phyloP scores from a whole-genome alignment of 2,888 invertebrate species.

The Neria commutata region DNA sequence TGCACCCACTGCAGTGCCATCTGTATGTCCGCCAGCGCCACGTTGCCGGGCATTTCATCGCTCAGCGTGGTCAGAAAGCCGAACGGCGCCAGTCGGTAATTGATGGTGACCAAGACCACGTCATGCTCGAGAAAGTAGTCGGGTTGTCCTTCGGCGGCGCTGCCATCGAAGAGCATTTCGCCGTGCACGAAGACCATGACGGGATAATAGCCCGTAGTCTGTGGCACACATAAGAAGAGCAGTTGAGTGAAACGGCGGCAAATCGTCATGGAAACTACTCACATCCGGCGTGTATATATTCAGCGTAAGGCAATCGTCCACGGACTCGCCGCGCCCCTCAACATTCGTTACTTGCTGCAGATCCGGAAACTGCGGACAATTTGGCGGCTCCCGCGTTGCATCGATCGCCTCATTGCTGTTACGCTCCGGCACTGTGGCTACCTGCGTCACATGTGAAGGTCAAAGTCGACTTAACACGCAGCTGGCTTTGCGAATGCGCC shows the following conservation, averaged over 20 bases:
- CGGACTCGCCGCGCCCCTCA: constrained; percentile 45
- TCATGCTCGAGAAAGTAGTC: constrained; percentile 63
- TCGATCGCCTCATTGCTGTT: constrained; percentile 34
- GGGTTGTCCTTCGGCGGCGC: constrained; percentile 58
- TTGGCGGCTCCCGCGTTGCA: constrained; percentile 44
- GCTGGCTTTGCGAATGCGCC: not conserved
- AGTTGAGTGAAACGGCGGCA: not conserved
- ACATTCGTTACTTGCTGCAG: constrained; percentile 38
- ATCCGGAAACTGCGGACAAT: constrained; percentile 56
- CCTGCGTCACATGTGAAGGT: constrained; percentile 15
- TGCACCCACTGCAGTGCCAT: constrained; percentile 65
- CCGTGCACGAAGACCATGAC: constrained; percentile 63
- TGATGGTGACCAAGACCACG: constrained; percentile 62
- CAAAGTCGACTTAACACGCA: not conserved
- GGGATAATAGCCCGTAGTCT: constrained; percentile 46
- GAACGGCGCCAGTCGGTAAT: constrained; percentile 64
- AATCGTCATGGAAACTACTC: constrained; percentile 20
- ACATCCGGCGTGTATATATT: constrained; percentile 53
- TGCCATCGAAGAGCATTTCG: constrained; percentile 61
- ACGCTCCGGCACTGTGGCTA: constrained; percentile 25
- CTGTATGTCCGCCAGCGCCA: constrained; percentile 65
- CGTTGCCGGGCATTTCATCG: constrained; percentile 65
- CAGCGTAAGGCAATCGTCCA: constrained; percentile 56
- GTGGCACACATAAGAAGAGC: not conserved
- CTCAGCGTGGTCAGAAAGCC: constrained; percentile 65